Base-by-base conservation (phyloP, 2,797 vertebrate species). In the Sebastes umbrosus region DNA sequence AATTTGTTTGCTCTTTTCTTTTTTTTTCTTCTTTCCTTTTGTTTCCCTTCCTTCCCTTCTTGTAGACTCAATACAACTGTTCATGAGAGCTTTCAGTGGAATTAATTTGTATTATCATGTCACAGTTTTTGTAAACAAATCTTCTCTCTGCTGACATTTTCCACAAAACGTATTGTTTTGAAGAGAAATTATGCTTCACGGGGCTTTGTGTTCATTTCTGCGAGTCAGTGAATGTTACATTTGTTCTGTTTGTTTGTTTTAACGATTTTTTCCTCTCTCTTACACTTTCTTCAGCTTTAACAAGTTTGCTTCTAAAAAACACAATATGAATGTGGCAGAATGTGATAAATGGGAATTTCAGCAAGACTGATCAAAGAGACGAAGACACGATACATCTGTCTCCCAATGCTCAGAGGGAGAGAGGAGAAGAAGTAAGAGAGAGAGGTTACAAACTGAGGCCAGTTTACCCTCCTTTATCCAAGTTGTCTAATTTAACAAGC, bases 51-150 rank as follows among this genome's bases (percentile, higher is more conserved):
- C 1, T 24, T 59, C 8, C 16, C 36, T 20, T 27, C 39, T 18
- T 74, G 31, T 57, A 24, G 22, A 74, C 13, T 60, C 9, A 52
- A 9, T 12, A 50, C 34, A 69, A 50, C 68, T 55, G 10, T 73
- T 63, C 11, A 11, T 22, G 34, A 69, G 39, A 12, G 8, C 25
- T 27, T 70, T 76, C 39, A 60, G 60, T 64, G 39, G 75, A 81
- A 76, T 69, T 20, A 58, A 75, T 79, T 70, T 79, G 22, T 72
- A 52, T 54, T 32, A 74, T 29, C 36, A 50, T 2, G 29, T 63
- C 54, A 59, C 75, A 36, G 29, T 65, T 84, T 72, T 69, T 55
- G 32, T 24, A 73, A 78, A 64, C 69, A 78, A 11, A 25, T 55
- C 18, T 66, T 16, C 24, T 78, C 54, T 72, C 29, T 13, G 27